phyloP scores from a whole-genome alignment of 2,113 vertebrate genomes.

The Menidia beryllina region DNA sequence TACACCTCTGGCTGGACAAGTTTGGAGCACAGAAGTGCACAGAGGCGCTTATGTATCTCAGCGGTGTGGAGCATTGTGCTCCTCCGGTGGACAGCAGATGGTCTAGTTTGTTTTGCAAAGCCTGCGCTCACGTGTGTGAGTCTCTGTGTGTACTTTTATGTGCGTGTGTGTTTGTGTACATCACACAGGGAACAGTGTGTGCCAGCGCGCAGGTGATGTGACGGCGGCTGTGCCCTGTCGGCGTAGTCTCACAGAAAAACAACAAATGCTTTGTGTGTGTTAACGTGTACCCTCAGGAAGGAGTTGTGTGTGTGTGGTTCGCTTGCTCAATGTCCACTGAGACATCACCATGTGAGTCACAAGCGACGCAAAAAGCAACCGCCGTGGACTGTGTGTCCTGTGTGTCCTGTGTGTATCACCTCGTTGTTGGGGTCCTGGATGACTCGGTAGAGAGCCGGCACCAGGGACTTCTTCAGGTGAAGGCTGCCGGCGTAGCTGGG shows the following conservation, averaged over 20 bases:
- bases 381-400: constrained; percentile 2
- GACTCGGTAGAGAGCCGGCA: constrained; percentile 94
- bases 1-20: neutral
- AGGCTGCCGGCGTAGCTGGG: constrained; percentile 92
- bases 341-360: constrained; percentile 35
- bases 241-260: constrained; percentile 9
- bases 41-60: neutral
- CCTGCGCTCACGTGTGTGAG: neutral
- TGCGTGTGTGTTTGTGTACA: neutral
- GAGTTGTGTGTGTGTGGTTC: constrained; percentile 12
- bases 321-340: constrained; percentile 29
- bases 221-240: neutral
- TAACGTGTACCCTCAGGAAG: constrained; percentile 8
- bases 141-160: neutral
- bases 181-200: constrained; percentile 22
- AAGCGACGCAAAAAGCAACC: constrained; percentile 25
- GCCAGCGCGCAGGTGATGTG: constrained; percentile 28
- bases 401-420: constrained; percentile 75
- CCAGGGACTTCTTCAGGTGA: constrained; percentile 92
- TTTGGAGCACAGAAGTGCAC: constrained; percentile 3
- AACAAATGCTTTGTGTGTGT: constrained; percentile 5
- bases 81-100: constrained; percentile 36
- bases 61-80: neutral
- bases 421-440: constrained; percentile 96
- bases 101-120: constrained; percentile 13